Conservation (phyloP, 2,113 vertebrate genomes). For the Rhea pennata region DNA sequence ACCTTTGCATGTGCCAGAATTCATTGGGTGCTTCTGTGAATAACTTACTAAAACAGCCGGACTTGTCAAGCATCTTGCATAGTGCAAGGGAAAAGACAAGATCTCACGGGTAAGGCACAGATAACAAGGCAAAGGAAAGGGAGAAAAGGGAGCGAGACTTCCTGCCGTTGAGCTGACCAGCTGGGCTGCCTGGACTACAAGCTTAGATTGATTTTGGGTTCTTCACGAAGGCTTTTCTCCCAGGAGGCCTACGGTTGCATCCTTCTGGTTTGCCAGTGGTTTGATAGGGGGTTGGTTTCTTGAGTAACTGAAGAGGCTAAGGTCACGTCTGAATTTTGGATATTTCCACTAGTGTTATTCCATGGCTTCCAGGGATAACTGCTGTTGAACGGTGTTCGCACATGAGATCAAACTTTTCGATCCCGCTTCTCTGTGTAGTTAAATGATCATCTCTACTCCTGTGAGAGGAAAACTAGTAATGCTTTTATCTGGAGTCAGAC, state of each 20-base stretch:
- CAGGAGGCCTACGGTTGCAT: rapidly evolving
- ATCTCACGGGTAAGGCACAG: neutral
- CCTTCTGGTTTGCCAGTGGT: neutral
- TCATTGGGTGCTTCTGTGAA: neutral
- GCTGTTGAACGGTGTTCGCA: neutral
- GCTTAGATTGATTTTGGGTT: neutral
- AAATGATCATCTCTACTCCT: neutral
- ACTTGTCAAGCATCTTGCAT: neutral
- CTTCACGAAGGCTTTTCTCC: neutral
- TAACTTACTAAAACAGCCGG: neutral
- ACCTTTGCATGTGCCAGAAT: neutral
- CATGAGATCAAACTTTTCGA: neutral
- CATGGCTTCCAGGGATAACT: neutral
- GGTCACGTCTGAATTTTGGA: rapidly evolving
- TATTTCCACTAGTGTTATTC: neutral
- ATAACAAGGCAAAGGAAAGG: neutral
- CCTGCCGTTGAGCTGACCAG: neutral
- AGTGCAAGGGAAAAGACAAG: neutral
- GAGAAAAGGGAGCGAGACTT: neutral
- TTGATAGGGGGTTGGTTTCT: neutral
- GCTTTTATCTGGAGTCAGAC: neutral
- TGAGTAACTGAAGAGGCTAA: neutral
- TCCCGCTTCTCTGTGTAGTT: neutral
- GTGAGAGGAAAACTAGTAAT: neutral
- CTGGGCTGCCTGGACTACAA: neutral